Base-by-base conservation (phyloP, 2,888 invertebrate genomes). In the Prosopocoilus inquinatus region DNA sequence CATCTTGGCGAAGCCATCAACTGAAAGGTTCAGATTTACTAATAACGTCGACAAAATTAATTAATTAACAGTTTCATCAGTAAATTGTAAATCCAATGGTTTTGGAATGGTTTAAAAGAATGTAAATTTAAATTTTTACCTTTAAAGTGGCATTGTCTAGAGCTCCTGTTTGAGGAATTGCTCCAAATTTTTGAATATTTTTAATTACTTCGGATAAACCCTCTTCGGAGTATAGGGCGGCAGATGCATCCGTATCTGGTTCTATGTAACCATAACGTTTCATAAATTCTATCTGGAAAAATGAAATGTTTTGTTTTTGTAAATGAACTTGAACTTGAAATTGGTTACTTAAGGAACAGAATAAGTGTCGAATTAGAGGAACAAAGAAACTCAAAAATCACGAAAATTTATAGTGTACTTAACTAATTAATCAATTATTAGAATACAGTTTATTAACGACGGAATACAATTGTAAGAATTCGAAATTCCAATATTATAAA, bases 171-270 rank as follows among this genome's bases (percentile, higher is more conserved):
- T 84, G 79, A 38, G 84, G 80, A 5, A 91, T 75, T 1, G 84
- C 87, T 9, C 89, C 90, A 74, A 85, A 90, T 64, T 79, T 82
- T 74, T 91, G 91, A 75, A 90, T 80, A 61, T 80, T 81, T 68
- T 79, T 82, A 15, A 91, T 79, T 0, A 86, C 87, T 12, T 83
- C 82, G 7, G 82, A 75, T 33, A 89, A 77, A 2, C 87, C 84
- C 50, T 81, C 80, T 62, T 84, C 79, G 1, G 85, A 83, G 74
- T 85, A 87, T 5, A 87, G 75, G 16, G 82, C 82, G 63, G 83
- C 86, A 0, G 85, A 82, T 53, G 81, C 79, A 1, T 73, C 77
- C 1, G 75, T 74, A 43, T 73, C 75, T 46, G 73, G 68, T 51
- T 80, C 79, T 45, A 90, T 73, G 73, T 90, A 90, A 2, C 90